Base-by-base conservation (phyloP, 2,113 vertebrate genomes). In the Albula goreensis region DNA sequence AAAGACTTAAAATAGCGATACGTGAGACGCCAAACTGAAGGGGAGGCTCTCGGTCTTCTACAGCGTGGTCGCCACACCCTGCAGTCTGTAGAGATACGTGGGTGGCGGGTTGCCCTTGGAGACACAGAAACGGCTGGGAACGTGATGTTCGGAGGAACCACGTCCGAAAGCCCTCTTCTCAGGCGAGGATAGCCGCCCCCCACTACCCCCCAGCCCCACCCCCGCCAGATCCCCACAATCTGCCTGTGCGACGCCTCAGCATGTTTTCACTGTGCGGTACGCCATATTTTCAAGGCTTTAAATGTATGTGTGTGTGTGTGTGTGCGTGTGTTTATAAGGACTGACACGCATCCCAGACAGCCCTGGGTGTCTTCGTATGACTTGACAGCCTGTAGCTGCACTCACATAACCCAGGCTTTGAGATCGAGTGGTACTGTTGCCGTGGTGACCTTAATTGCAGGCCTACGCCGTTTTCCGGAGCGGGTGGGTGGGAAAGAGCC, bases 161-260 rank as follows among this genome's bases (percentile, higher is more conserved):
- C 4, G 74, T 15, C 77, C 31, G 19, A 57, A 79, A 91, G 90
- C 87, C 84, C 81, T 70, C 93, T 88, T 86, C 49, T 17, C 86
- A 86, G 41, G 49, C 15, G 17, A 48, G 85, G 90, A 87, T 87
- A 41, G 31, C 31, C 1, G 31, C 31, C 31, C 31, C 31, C 31
- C 60, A 66, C 17, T 19, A 22, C 7, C 60, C 19, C 60, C 60
- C 60, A 22, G 81, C 87, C 92, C 91, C 89, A 70, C 86, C 85
- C 82, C 17, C 13, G 31, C 41, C 78, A 13, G 12, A 19, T 41
- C 17, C 50, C 52, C 56, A 78, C 85, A 88, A 90, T 80, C 89
- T 81, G 91, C 90, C 88, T 52, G 22, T 86, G 88, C 85, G 90
- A 83, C 93, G 92, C 89, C 92, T 92, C 90, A 91, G 92, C 92